Base-by-base conservation (phyloP, 2,797 vertebrate species). In the Apogon hyalosoma region DNA sequence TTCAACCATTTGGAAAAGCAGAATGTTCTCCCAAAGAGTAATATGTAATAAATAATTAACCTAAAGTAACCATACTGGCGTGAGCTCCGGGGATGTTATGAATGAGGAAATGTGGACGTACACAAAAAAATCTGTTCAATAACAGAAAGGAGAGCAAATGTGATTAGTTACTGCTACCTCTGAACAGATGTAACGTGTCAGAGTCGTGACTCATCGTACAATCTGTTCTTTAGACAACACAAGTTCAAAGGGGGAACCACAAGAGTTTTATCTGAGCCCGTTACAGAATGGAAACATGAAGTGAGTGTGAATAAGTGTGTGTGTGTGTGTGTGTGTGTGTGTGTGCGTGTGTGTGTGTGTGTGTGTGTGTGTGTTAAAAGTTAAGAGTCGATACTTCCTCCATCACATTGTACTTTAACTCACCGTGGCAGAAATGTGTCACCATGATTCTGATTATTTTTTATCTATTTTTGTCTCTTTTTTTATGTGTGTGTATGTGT, bases 131-230 rank as follows among this genome's bases (percentile, higher is more conserved):
- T 14, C n/a, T 3, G 1, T 11, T 70, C 7, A 63, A 11, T 41
- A 43, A 50, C 11, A 51, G 11, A 51, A 65, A 41, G 12, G 28
- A 36, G 11, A 47, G 13, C 31, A 53, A 4, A 59, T 54, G 6
- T 16, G 39, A 53, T 40, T 42, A 47, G 53, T 52, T 21, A 12
- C 18, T 58, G 36, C 59, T 58, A 52, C 14, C 7, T 2, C 24
- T 18, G 16, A 59, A 36, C 63, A 64, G 41, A 74, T 54, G 62
- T 19, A 49, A 45, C 12, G 47, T 73, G 55, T 74, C 47, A 60
- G 36, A 56, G 28, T 31, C 16, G 4, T 84, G 80, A 82, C 54
- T 87, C 83, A 84, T 18, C 0, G 0, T 60, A 61, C 78, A 57
- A 59, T 2, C 12, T 77, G 80, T 75, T 33, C 69, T 78, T 51